Evolutionary conservation across 2,113 vertebrate species (phyloP).

Genomic region (Heptranchias perlo): DNA sequence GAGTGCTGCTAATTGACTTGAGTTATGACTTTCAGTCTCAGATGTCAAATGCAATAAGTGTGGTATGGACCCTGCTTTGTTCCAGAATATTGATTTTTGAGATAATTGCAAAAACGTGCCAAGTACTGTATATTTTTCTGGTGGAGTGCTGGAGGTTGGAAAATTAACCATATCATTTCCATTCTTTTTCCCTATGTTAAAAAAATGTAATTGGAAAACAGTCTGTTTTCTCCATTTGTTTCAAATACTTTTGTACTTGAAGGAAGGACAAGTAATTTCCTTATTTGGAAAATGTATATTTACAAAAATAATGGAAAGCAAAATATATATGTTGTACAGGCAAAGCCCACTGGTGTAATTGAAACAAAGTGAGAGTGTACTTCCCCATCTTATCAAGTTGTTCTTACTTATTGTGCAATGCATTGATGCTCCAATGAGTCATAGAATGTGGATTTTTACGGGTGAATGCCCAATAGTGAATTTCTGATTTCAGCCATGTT

Average conservation of each 20-base stretch:
- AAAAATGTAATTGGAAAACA: neutral
- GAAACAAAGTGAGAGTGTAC: neutral
- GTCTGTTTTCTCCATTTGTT: neutral
- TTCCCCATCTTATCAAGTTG: neutral
- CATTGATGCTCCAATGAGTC: neutral
- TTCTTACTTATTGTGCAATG: neutral
- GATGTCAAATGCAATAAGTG: conserved; percentile 36
- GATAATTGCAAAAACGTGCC: conserved; percentile 12
- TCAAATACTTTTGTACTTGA: neutral
- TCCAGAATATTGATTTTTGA: conserved; percentile 24
- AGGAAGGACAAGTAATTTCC: neutral
- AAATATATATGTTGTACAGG: neutral
- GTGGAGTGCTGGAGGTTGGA: neutral
- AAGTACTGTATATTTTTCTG: neutral
- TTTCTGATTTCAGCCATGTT: neutral
- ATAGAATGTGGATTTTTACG: neutral
- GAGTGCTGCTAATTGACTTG: conserved; percentile 27
- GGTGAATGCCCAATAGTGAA: neutral
- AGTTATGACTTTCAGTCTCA: conserved; percentile 31
- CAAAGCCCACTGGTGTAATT: too few species aligned
- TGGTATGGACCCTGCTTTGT: neutral
- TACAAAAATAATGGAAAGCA: neutral
- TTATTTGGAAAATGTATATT: neutral
- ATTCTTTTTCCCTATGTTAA: neutral
- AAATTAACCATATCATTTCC: conserved; percentile 12